These are phyloP conservation scores for Spongilla lacustris DNA, from an alignment of 37 sponge, comb jelly and placozoan species.

Conservation along the genomic window DNA sequence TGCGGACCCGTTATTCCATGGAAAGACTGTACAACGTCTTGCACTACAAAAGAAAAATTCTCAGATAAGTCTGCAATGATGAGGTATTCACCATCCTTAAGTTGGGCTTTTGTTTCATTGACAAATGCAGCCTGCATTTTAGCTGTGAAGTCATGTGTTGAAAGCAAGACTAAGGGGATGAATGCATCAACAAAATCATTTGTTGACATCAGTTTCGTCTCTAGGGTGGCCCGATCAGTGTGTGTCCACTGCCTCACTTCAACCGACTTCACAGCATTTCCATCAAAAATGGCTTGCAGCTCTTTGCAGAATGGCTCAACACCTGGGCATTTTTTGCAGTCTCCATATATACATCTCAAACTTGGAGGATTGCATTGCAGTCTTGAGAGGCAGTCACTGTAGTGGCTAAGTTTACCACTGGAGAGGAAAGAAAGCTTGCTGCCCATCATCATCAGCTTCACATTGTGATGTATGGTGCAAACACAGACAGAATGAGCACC, in stretches of 20 bases:
- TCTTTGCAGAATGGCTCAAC: neutral
- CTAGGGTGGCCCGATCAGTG: slow-evolving; percentile 21
- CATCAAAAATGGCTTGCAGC: slow-evolving; percentile 1
- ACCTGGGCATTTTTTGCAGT: slow-evolving; percentile 20
- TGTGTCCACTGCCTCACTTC: slow-evolving; percentile 21
- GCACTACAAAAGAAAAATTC: slow-evolving; percentile 63
- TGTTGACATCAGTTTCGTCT: neutral
- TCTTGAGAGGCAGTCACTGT: slow-evolving; percentile 16
- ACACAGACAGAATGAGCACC: slow-evolving; percentile 24
- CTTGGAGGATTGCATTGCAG: slow-evolving; percentile 37
- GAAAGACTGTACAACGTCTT: slow-evolving; percentile 54
- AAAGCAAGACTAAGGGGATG: neutral
- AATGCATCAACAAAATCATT: slow-evolving; percentile 29
- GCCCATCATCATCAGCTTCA: slow-evolving; percentile 32
- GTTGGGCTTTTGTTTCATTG: neutral
- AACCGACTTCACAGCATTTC: slow-evolving; percentile 11
- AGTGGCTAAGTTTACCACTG: too few relatives aligned
- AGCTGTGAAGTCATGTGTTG: slow-evolving; percentile 32
- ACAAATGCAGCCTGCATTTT: slow-evolving; percentile 34
- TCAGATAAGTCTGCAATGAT: slow-evolving; percentile 53
- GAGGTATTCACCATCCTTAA: slow-evolving; percentile 18
- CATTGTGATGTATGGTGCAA: slow-evolving; percentile 54
- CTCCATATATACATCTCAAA: slow-evolving; percentile 11
- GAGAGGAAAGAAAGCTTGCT: neutral
- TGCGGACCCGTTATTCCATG: slow-evolving; percentile 61